These are phyloP conservation scores for Heterodera schachtii DNA, from an alignment of 1,140 invertebrate species.

Conservation along the genomic window DNA sequence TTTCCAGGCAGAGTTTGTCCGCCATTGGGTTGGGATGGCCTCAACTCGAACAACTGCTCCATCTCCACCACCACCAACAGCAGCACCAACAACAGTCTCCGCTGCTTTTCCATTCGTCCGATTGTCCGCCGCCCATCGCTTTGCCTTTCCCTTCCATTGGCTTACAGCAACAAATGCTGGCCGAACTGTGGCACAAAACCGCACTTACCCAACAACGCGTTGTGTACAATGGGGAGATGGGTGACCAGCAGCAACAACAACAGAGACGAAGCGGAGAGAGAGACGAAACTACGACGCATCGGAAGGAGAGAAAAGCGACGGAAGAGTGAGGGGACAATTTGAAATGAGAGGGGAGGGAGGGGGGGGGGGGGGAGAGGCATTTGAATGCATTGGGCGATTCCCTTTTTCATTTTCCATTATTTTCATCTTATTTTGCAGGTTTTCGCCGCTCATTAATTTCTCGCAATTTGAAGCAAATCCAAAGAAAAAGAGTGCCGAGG, in stretches of 20 bases:
- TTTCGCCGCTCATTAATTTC: neutral
- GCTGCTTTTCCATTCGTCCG: neutral
- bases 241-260: neutral
- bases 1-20: slow-evolving; percentile 30
- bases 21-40: slow-evolving; percentile 44
- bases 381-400: neutral
- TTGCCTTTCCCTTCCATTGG: slow-evolving; percentile 6
- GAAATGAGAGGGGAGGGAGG: too few relatives aligned
- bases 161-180: neutral
- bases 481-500: neutral
- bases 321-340: neutral
- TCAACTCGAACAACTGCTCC: slow-evolving; percentile 48
- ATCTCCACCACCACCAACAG: too few relatives aligned
- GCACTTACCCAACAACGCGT: neutral
- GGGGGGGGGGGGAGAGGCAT: too few relatives aligned
- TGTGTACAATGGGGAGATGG: neutral
- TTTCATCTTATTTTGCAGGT: neutral
- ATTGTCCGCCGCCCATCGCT: neutral
- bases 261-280: too few relatives aligned
- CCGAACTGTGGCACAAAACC: slow-evolving; percentile 14
- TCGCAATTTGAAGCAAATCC: neutral
- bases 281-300: too few relatives aligned
- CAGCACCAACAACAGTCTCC: slow-evolving; percentile 10
- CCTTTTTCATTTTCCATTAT: neutral
- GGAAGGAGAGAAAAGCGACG: neutral